Evolutionary conservation across 2,888 invertebrate genomes (phyloP).

Genomic region (Sinopyrophorus schimmeli): DNA sequence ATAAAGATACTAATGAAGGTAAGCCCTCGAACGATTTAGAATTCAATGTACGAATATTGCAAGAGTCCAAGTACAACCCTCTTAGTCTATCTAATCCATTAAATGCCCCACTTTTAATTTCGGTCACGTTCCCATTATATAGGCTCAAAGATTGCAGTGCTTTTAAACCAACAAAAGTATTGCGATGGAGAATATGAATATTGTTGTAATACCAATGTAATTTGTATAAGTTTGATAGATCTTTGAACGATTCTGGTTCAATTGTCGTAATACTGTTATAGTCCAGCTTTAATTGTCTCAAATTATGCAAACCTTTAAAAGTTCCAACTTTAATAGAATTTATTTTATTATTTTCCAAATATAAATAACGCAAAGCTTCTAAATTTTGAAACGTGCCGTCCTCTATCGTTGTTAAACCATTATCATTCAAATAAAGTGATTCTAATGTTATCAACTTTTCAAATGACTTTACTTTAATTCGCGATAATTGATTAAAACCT

Average conservation of each 20-base stretch:
- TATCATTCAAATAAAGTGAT: slow-evolving; percentile 49
- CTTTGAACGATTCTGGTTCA: neutral
- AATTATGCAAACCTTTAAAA: slow-evolving; percentile 49
- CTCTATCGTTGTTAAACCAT: slow-evolving; percentile 50
- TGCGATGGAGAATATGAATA: neutral
- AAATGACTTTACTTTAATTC: neutral
- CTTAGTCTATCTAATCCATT: slow-evolving; percentile 23
- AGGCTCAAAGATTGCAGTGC: slow-evolving; percentile 29
- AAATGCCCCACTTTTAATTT: slow-evolving; percentile 16
- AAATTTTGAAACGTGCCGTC: slow-evolving; percentile 50
- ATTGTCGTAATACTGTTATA: slow-evolving; percentile 44
- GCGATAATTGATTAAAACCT: neutral
- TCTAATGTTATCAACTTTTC: slow-evolving; percentile 42
- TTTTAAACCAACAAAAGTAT: slow-evolving; percentile 4
- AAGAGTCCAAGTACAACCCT: slow-evolving; percentile 27
- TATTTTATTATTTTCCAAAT: slow-evolving; percentile 52
- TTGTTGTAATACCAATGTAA: neutral
- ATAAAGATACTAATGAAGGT: neutral
- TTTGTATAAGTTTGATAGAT: neutral
- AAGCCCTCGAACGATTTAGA: neutral
- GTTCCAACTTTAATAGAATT: slow-evolving; percentile 46
- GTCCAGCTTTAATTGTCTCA: slow-evolving; percentile 49
- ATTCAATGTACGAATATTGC: slow-evolving; percentile 13
- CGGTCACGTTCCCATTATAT: slow-evolving; percentile 48
- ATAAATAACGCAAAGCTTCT: slow-evolving; percentile 49